phyloP scores from a whole-genome alignment of 1,140 invertebrate genomes.

The Colletes latitarsis region DNA sequence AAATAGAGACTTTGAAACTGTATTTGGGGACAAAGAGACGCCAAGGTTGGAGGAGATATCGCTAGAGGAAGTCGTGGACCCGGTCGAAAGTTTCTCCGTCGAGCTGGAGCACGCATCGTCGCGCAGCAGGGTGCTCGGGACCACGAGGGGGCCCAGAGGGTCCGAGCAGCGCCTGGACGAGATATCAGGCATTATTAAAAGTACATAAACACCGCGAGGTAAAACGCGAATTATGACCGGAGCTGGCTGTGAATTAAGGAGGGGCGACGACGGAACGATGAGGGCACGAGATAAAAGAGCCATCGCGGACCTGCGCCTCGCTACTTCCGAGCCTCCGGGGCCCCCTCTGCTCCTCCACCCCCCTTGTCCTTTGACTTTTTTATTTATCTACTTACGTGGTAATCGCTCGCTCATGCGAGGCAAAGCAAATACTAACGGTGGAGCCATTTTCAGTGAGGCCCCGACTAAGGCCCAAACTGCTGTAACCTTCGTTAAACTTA shows the following conservation, averaged over 20 bases:
- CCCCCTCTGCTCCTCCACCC: neutral
- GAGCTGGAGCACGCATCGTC: slow-evolving; percentile 75
- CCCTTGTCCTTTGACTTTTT: neutral
- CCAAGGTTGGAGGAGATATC: no score
- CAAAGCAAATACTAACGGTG: no score
- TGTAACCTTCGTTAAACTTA: no score
- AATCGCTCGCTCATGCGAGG: neutral
- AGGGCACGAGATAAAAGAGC: slow-evolving; percentile 70
- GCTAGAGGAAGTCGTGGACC: neutral
- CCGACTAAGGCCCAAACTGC: no score
- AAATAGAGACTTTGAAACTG: no score
- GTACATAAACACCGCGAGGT: slow-evolving; percentile 79
- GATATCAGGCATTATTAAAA: slow-evolving; percentile 81
- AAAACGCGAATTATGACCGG: slow-evolving; percentile 77
- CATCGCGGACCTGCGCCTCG: slow-evolving; percentile 29
- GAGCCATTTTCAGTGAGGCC: no score
- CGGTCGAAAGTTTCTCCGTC: slow-evolving; percentile 66
- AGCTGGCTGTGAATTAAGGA: slow-evolving; percentile 78
- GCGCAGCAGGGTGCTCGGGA: slow-evolving; percentile 73
- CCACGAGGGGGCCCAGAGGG: slow-evolving; percentile 55
- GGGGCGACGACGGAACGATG: slow-evolving; percentile 74
- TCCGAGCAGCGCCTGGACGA: slow-evolving; percentile 69
- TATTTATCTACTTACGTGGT: neutral
- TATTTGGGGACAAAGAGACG: no score
- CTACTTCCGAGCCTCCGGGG: slow-evolving; percentile 20